These are phyloP conservation scores for Prionailurus bengalensis DNA, from an alignment of 2,113 vertebrate species.

Conservation along the genomic window DNA sequence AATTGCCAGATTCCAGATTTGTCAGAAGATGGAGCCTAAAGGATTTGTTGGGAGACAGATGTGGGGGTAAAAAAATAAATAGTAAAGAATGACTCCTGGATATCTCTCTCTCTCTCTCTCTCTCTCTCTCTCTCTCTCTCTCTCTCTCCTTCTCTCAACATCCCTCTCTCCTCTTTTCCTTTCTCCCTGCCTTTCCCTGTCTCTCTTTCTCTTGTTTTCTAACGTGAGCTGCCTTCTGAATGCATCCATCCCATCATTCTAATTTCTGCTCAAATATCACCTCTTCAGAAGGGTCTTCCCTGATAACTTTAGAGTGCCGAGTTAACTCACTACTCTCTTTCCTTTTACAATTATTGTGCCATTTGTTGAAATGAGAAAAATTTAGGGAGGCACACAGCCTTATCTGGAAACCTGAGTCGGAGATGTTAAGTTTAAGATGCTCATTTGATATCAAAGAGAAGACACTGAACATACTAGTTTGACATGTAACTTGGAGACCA, in stretches of 20 bases:
- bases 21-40: not conserved
- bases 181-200: not conserved
- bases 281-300: not conserved
- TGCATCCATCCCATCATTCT: not conserved
- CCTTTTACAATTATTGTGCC: not conserved
- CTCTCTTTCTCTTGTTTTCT: not conserved
- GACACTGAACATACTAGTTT: not conserved
- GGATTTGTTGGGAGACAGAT: not conserved
- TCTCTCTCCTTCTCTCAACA: not conserved
- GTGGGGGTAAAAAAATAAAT: not conserved
- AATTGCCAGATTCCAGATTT: not conserved
- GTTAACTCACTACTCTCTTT: not conserved
- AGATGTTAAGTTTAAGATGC: constrained; percentile 1
- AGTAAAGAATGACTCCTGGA: not conserved
- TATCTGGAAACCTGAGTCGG: not conserved
- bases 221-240: not conserved
- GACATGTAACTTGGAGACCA: not conserved
- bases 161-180: not conserved
- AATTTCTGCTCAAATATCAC: not conserved
- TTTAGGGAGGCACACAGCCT: not conserved
- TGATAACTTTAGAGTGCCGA: not conserved
- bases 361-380: not conserved
- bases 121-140: not conserved
- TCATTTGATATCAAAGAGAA: not conserved
- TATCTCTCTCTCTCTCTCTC: not conserved